Conservation (phyloP, 2,888 invertebrate genomes). For the Neoscelio sp. region DNA sequence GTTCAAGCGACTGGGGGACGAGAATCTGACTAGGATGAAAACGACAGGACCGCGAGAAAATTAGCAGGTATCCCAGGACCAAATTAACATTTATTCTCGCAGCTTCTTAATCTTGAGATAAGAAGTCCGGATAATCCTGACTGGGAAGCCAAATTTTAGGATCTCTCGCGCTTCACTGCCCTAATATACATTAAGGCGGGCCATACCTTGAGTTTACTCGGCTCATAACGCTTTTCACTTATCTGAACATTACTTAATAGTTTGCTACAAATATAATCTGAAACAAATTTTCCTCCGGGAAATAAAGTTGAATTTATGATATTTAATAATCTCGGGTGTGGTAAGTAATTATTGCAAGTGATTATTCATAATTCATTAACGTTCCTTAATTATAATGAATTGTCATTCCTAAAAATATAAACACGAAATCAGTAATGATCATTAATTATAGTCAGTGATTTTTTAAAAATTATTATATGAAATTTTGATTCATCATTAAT, state of each 20-base stretch:
- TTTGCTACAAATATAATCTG: too few relatives aligned
- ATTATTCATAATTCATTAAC: too few relatives aligned
- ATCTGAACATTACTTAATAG: not conserved
- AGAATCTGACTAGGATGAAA: conserved; percentile 28
- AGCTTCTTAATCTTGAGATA: conserved; percentile 73
- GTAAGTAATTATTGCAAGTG: too few relatives aligned
- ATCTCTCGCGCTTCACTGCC: conserved; percentile 51
- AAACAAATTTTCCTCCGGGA: too few relatives aligned
- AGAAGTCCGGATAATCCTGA: conserved; percentile 51
- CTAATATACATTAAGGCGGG: conserved; percentile 59
- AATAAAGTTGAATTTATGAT: too few relatives aligned
- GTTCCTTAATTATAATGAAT: too few relatives aligned
- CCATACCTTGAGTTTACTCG: conserved; percentile 42
- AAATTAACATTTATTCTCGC: conserved; percentile 71
- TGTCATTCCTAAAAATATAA: too few relatives aligned
- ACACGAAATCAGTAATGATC: too few relatives aligned
- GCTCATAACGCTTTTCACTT: conserved; percentile 21
- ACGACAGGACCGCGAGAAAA: conserved; percentile 64
- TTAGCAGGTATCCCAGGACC: conserved; percentile 46
- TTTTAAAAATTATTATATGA: too few relatives aligned
- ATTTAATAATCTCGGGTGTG: too few relatives aligned
- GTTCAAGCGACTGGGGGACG: conserved; percentile 52
- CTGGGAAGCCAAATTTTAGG: conserved; percentile 20
- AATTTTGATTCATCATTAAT: too few relatives aligned
- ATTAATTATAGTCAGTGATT: too few relatives aligned